These are phyloP conservation scores for Rhynchonycteris naso DNA, from an alignment of 2,797 vertebrate species.

Conservation along the genomic window DNA sequence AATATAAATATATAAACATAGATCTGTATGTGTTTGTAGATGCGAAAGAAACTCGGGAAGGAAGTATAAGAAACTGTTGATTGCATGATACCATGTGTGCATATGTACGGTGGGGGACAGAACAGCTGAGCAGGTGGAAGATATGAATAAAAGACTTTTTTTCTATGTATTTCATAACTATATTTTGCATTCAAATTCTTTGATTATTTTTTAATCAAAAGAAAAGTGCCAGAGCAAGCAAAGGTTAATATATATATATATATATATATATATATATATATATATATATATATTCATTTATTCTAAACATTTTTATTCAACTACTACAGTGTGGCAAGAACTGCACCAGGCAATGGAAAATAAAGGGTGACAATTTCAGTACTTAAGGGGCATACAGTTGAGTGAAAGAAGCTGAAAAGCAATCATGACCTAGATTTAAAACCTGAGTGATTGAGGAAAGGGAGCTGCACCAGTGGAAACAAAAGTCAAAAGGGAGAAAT, in stretches of 20 bases:
- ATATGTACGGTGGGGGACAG: accelerated
- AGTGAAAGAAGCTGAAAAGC: conserved; percentile 52
- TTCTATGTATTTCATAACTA: neutral
- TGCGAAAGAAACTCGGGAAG: neutral
- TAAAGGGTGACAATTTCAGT: neutral
- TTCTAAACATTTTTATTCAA: conserved; percentile 63
- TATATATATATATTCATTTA: conserved; percentile 44
- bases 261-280: too few relatives aligned
- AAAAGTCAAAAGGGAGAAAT: conserved; percentile 38
- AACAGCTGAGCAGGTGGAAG: neutral
- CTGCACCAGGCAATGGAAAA: neutral
- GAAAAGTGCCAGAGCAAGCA: conserved; percentile 35
- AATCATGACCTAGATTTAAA: conserved; percentile 56
- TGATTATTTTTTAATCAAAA: conserved; percentile 60
- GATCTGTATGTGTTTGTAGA: neutral
- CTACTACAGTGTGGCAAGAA: neutral
- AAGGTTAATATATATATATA: conserved; percentile 44
- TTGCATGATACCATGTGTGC: neutral
- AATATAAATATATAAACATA: neutral
- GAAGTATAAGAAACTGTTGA: neutral
- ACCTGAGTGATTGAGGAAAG: neutral
- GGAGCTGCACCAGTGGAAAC: neutral
- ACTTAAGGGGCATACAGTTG: neutral
- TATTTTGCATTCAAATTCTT: conserved; percentile 53
- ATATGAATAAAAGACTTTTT: neutral